Evolutionary conservation across 2,797 vertebrate species (phyloP).

Genomic region (Cyclura pinguis): DNA sequence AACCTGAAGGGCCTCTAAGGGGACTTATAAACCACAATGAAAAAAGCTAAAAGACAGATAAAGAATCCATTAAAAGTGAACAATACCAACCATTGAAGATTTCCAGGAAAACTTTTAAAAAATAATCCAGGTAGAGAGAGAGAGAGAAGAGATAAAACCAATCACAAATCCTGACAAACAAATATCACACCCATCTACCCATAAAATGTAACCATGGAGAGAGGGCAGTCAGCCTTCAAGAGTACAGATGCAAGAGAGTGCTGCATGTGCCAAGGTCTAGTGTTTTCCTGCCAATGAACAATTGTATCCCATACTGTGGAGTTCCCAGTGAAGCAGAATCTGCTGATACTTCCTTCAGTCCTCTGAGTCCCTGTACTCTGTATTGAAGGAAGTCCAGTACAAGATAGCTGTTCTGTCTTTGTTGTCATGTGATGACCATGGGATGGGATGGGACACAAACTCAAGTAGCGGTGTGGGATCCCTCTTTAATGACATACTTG

Average conservation of each 20-base stretch:
- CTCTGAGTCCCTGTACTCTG: no score
- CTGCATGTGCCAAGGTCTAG: not conserved
- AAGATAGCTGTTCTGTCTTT: no score
- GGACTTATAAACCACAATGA: not conserved
- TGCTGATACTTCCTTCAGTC: no score
- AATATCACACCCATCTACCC: not conserved
- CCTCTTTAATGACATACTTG: no score
- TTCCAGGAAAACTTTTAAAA: not conserved
- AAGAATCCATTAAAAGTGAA: not conserved
- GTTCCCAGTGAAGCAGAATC: not conserved
- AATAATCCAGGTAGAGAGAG: not conserved
- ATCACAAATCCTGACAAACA: not conserved
- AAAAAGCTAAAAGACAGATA: not conserved
- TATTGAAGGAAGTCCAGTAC: no score
- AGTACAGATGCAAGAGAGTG: not conserved
- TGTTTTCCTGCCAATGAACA: not conserved
- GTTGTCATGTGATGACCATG: no score
- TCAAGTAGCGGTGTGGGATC: no score
- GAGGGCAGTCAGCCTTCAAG: not conserved
- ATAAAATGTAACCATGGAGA: not conserved
- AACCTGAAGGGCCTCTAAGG: not conserved
- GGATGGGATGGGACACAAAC: no score
- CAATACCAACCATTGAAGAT: not conserved
- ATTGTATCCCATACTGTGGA: not conserved
- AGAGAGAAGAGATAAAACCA: not conserved